These are phyloP conservation scores for Hyppa rectilinea DNA, from an alignment of 2,888 invertebrate genomes.

Conservation along the genomic window DNA sequence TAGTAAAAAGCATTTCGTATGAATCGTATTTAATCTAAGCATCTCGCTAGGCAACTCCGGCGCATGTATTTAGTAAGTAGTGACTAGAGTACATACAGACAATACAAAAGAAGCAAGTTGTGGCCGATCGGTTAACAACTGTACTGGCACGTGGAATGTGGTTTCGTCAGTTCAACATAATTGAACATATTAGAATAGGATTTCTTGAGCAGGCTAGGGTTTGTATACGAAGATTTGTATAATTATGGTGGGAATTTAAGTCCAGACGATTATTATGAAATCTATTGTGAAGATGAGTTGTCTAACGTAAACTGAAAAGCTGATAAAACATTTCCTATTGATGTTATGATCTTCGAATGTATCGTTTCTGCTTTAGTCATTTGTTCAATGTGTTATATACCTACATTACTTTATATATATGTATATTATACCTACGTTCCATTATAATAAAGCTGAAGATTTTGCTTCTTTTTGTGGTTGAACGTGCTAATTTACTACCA, in stretches of 20 bases:
- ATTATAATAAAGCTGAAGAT: no score
- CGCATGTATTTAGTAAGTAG: conserved; percentile 68
- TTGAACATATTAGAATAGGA: conserved; percentile 72
- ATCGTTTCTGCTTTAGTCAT: no score
- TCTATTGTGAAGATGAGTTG: no score
- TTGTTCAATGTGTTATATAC: no score
- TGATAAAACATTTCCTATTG: no score
- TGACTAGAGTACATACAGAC: conserved; percentile 65
- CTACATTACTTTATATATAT: no score
- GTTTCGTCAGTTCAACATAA: conserved; percentile 76
- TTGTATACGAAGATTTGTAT: not conserved
- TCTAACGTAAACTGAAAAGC: no score
- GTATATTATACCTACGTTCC: no score
- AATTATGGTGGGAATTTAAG: not conserved
- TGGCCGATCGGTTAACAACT: conserved; percentile 69
- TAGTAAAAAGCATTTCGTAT: conserved; percentile 19
- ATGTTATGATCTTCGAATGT: no score
- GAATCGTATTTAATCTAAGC: conserved; percentile 23
- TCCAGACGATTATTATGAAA: not conserved
- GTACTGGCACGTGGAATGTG: conserved; percentile 81
- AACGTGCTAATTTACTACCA: no score
- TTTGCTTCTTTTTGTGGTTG: no score
- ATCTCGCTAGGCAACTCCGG: conserved; percentile 43
- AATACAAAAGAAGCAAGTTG: conserved; percentile 61
- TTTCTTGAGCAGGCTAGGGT: conserved; percentile 27